phyloP scores from a whole-genome alignment of 1,140 invertebrate genomes.

The Microvelia longipes region DNA sequence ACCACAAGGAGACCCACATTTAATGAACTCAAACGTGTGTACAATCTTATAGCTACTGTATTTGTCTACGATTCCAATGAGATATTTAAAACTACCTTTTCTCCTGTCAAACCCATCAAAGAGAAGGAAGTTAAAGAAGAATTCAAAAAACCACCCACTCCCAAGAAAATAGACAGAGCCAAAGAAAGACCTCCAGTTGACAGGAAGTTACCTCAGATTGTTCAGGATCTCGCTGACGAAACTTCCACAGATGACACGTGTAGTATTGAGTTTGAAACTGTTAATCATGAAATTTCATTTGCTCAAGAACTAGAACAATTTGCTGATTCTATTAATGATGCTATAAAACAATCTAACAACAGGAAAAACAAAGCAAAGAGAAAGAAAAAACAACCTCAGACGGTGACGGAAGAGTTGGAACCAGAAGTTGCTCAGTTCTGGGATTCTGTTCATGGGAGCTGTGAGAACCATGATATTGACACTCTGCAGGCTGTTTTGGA shows the following conservation, averaged over 20 bases:
- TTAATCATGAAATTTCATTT: conserved; percentile 17
- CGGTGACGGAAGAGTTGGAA: conserved; percentile 9
- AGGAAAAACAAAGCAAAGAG: conserved; percentile 20
- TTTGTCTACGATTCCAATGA: conserved; percentile 40
- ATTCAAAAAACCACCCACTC: conserved; percentile 5
- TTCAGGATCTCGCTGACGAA: conserved; percentile 21
- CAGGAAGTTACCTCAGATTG: conserved; percentile 33
- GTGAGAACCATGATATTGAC: conserved; percentile 18
- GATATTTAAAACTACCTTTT: conserved; percentile 13
- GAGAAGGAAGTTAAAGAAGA: neutral
- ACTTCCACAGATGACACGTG: conserved; percentile 25
- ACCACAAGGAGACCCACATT: conserved; percentile 65
- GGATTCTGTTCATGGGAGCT: conserved; percentile 14
- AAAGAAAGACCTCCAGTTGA: conserved; percentile 36
- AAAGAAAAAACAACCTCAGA: conserved; percentile 28
- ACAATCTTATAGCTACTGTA: conserved; percentile 50
- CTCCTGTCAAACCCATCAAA: neutral
- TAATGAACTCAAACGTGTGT: conserved; percentile 61
- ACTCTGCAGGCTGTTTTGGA: conserved; percentile 24
- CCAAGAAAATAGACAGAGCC: conserved; percentile 32
- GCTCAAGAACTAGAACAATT: conserved; percentile 16
- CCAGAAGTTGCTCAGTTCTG: conserved; percentile 23
- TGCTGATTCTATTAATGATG: conserved; percentile 7
- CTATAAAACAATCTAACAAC: conserved; percentile 12
- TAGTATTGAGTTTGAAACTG: conserved; percentile 8